Evolutionary conservation across 2,113 vertebrate genomes (phyloP), one percentile per base, ranked within the genome.

Genomic region (Embiotoca jacksoni): DNA sequence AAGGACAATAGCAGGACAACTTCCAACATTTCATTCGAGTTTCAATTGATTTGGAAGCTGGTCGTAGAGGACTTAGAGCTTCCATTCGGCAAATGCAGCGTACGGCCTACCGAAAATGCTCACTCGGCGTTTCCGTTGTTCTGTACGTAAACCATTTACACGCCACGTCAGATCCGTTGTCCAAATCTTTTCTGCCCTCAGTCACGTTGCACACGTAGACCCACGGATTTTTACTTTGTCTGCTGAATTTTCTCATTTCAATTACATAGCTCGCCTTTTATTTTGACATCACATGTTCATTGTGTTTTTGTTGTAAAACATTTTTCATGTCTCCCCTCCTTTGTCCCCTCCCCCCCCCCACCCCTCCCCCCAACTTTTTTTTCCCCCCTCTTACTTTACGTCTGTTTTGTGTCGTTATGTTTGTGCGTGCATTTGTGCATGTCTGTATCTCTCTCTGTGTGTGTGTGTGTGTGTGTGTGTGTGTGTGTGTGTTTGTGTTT

Each of bases 381-480:
- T 23, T 80, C 66, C 33, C 59, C 64, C 63, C 65, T 71, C 71
- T 76, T 75, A 44, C 52, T 75, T 76, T 47, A n/a, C 54, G 64
- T 89, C 39, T 89, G 81, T 87, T 65, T 70, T 75, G 65, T 81
- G 58, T 81, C 81, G 72, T 86, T 54, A 56, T 83, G 59, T 75
- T 46, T 61, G 31, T 73, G 57, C 31, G 15, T 56, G 47, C 44
- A 36, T 62, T 55, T 91, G 8, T 84, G 80, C 56, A 65, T 75
- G 78, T 72, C 23, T 90, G 78, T 66, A 0, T 73, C 15, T 73
- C 49, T 71, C 39, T 89, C 7, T n/a, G n/a, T n/a, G n/a, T n/a
- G n/a, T n/a, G n/a, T n/a, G n/a, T 84, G 47, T 56, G 3, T 78
- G n/a, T 53, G 70, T 50, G 57, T 57, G 72, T 76, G 65, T 54